Percentiles rank a stretch among this genome's conserved stretches.
Evolutionary conservation across 2,113 vertebrate species (phyloP).

Genomic region (Toxostoma redivivum): DNA sequence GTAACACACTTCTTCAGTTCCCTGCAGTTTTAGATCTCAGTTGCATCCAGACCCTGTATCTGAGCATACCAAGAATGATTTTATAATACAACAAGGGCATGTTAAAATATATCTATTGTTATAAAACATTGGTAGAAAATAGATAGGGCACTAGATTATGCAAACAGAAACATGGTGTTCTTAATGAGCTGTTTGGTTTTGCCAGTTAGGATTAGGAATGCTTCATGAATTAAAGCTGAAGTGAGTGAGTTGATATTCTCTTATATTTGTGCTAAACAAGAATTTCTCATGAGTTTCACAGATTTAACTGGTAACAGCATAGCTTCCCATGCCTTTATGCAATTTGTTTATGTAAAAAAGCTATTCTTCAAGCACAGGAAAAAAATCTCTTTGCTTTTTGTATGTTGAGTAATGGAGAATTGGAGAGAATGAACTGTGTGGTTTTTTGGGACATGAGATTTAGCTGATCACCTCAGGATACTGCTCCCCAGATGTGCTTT

Average conservation of each 20-base stretch:
- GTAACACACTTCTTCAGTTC: background rate
- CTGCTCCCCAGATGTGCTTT: background rate
- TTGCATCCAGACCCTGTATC: background rate
- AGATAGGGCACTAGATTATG: background rate
- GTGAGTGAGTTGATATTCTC: background rate
- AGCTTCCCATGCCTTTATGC: background rate
- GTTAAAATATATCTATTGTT: background rate
- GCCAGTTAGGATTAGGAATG: background rate
- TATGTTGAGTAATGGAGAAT: background rate
- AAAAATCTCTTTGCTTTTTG: background rate
- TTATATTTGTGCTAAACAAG: background rate
- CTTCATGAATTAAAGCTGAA: background rate
- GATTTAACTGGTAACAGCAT: background rate
- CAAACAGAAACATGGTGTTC: background rate
- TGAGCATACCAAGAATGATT: background rate
- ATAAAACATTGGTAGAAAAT: background rate
- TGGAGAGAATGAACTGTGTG: background rate
- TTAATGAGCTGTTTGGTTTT: background rate
- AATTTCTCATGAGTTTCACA: background rate
- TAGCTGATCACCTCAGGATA: background rate
- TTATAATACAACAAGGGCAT: background rate
- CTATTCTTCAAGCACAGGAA: background rate
- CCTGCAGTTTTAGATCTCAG: background rate
- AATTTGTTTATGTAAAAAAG: conserved; percentile 42
- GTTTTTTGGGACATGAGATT: conserved; percentile 10